A percentile compares a stretch with the other conserved stretches of the same genome.
Conservation (phyloP, 2,888 invertebrate genomes). For the Slavum lentiscoides region DNA sequence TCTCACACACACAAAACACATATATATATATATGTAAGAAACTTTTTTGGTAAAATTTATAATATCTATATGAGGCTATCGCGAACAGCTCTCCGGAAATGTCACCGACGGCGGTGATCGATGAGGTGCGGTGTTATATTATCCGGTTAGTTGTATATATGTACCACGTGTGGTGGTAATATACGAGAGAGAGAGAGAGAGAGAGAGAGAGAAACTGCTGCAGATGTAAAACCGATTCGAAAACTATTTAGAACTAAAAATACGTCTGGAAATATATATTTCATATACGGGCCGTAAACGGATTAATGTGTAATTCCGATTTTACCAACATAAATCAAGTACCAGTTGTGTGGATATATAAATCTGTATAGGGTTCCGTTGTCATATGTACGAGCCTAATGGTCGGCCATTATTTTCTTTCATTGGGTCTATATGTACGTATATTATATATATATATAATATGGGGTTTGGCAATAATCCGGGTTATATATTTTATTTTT, state of each 20-base stretch:
- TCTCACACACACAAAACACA: too few species aligned
- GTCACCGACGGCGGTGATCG: not conserved
- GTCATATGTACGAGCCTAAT: slow-evolving; percentile 35
- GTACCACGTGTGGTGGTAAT: too few species aligned
- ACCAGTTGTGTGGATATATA: slow-evolving; percentile 19
- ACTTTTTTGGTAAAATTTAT: not conserved
- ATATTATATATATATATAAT: too few species aligned
- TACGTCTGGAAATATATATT: slow-evolving; percentile 22
- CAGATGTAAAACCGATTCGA: slow-evolving; percentile 43
- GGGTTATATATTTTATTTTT: not conserved
- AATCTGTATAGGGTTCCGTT: not conserved
- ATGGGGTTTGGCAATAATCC: slow-evolving; percentile 25
- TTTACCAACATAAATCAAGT: slow-evolving; percentile 45
- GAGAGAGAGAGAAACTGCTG: not conserved
- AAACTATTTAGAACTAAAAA: slow-evolving; percentile 34
- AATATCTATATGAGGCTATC: too few species aligned
- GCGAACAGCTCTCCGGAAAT: slow-evolving; percentile 18
- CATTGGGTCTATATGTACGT: not conserved
- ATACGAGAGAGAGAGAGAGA: too few species aligned
- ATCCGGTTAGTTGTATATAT: too few species aligned
- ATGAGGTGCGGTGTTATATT: not conserved
- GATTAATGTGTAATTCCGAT: slow-evolving; percentile 46
- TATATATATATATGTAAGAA: too few species aligned
- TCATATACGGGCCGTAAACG: slow-evolving; percentile 20
- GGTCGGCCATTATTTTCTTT: slow-evolving; percentile 41